These are phyloP conservation scores for Thymelicus acteon DNA, from an alignment of 2,888 invertebrate species.

Conservation along the genomic window DNA sequence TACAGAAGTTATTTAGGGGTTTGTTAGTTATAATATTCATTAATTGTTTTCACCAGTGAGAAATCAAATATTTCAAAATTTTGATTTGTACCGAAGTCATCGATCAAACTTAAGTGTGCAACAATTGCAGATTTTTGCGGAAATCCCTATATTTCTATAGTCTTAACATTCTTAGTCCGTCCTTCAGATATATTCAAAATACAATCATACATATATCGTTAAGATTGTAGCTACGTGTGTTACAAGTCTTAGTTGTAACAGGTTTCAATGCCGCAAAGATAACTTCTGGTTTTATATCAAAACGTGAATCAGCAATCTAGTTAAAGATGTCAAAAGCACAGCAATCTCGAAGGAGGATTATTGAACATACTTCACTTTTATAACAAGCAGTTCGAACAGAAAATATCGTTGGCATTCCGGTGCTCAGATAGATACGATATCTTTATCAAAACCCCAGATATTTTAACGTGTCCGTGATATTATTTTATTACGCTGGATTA, in stretches of 20 bases:
- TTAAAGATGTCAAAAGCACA: constrained; percentile 25
- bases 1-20: no score
- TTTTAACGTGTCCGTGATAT: constrained; percentile 37
- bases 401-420: constrained; percentile 13
- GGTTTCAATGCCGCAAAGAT: background rate
- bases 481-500: constrained; percentile 50
- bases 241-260: background rate
- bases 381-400: constrained; percentile 23
- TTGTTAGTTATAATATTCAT: no score
- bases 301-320: constrained; percentile 17
- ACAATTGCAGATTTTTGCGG: no score
- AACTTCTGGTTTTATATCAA: constrained; percentile 7
- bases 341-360: constrained; percentile 36
- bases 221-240: no score
- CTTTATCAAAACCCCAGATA: constrained; percentile 32
- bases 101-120: no score
- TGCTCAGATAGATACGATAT: constrained; percentile 21
- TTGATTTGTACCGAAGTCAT: no score
- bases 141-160: no score
- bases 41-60: no score
- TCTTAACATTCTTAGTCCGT: no score
- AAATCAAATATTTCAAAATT: no score
- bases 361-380: constrained; percentile 33
- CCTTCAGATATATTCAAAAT: no score
- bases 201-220: no score